Evolutionary conservation across 2,888 invertebrate genomes (phyloP), one percentile per base, ranked within the genome.

Genomic region (Drosophila nigricruria): DNA sequence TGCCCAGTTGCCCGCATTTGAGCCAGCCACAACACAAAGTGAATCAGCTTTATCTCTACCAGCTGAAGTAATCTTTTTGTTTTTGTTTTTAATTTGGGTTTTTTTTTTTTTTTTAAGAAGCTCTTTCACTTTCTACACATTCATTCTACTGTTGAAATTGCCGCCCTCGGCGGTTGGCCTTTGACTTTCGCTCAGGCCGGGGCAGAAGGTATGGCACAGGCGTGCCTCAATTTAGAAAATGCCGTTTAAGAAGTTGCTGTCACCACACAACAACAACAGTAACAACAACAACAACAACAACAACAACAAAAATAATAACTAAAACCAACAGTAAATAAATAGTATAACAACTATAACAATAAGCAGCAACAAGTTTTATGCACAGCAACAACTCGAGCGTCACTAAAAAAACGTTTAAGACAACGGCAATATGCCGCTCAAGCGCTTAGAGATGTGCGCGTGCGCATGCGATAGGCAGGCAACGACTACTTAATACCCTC

Each of bases 351-450:
- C 64, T 71, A 45, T 52, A 49, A 65, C 70, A 56, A 64, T 45
- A 56, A 69, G 57, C 38, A 53, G 45, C 70, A 45, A 59, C 74
- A 65, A 73, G 70, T 73, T 70, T 70, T 65, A 63, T 57, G 18
- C 59, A 20, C 45, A 43, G 63, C 49, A 73, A 62, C 80, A 73
- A 74, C 82, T 83, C 82, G 82, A 84, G 81, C 82, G 81, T 81
- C 49, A 77, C 85, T 83, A 82, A 82, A 84, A 82, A 82, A 81
- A 72, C 82, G 81, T 82, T 83, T 79, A 75, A 65, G 79, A 36
- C 64, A 80, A 78, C 79, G 68, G 72, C 73, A 73, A 73, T 58
- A 65, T 62, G 58, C 67, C 52, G 56, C 58, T 10, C 27, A 42
- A 49, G 34, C 42, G 32, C 20, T 25, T 56, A 69, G 54, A 23